These are phyloP conservation scores for Leucoraja ocellata DNA, from an alignment of 2,797 vertebrate species.

Conservation along the genomic window DNA sequence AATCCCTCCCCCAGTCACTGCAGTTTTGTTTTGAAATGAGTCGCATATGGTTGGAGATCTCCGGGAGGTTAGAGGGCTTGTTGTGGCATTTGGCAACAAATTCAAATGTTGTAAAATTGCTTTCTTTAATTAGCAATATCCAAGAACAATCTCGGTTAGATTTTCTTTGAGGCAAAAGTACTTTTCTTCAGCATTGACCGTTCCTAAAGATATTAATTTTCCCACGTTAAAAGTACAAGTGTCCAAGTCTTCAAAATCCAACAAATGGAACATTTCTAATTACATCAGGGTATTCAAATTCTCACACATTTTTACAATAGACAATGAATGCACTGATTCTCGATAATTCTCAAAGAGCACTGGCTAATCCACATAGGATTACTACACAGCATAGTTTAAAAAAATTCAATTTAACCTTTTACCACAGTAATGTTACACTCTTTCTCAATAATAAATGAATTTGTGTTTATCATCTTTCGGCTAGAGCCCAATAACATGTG, in stretches of 20 bases:
- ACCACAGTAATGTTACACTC: slow-evolving; percentile 23
- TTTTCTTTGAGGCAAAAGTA: neutral
- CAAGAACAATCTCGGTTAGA: neutral
- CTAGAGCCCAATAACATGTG: neutral
- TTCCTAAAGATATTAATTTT: neutral
- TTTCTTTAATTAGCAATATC: slow-evolving; percentile 1
- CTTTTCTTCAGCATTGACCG: neutral
- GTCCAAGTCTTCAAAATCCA: neutral
- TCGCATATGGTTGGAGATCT: neutral
- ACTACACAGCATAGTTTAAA: neutral
- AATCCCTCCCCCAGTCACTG: neutral
- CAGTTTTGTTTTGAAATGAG: neutral
- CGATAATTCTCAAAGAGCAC: slow-evolving; percentile 9
- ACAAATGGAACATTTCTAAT: neutral
- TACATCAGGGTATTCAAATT: neutral
- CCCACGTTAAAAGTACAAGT: neutral
- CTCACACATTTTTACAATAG: neutral
- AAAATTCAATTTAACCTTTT: slow-evolving; percentile 14
- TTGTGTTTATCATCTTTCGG: neutral
- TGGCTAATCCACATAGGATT: slow-evolving; percentile 13
- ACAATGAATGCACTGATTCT: slow-evolving; percentile 29
- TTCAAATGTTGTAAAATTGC: neutral
- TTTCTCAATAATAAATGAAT: slow-evolving; percentile 14
- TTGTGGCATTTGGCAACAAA: neutral
- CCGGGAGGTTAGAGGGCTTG: neutral